Base-by-base conservation (phyloP, 2,888 invertebrate species). In the Agapostemon virescens region DNA sequence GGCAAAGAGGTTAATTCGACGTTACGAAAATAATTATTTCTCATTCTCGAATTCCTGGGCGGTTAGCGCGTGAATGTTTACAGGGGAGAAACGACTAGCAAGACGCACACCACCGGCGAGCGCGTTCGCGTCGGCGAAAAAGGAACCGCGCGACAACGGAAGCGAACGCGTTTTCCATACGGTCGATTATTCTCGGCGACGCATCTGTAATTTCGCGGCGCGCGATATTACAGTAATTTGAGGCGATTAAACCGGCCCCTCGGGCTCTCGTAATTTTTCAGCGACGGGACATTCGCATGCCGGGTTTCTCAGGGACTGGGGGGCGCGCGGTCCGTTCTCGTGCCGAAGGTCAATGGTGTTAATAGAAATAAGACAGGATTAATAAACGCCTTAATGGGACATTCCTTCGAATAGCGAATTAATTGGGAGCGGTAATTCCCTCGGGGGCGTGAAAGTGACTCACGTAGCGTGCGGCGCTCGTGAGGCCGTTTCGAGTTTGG, bases 351-450 rank as follows among this genome's bases (percentile, higher is more conserved):
- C 88, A 88, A 76, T 79, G 85, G 85, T 86, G 87, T 89, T 89
- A 90, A 90, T 90, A 88, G 89, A 91, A 90, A 90, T 88, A 89
- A 89, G 88, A 86, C 88, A 82, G 88, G 89, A 90, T 90, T 90
- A 90, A 91, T 90, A 90, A 90, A 90, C 87, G 87, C 84, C 82
- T 84, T 88, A 87, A 90, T 88, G 88, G 90, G 90, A 89, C 90
- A 89, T 88, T 90, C 89, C 87, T 82, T 84, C 79, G 87, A 78
- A 87, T 86, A 85, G 89, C 87, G 83, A 90, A 91, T 89, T 90
- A 90, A 90, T 89, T 89, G 89, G 81, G 78, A 85, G 83, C 82
- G 84, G 82, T 87, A 86, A 88, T 90, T 89, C 88, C 88, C 64
- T 83, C 88, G 87, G 23, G 55, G 88, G 87, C 84, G 88, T 83